Conservation (phyloP, 2,113 vertebrate genomes). For the Fukomys damarensis region DNA sequence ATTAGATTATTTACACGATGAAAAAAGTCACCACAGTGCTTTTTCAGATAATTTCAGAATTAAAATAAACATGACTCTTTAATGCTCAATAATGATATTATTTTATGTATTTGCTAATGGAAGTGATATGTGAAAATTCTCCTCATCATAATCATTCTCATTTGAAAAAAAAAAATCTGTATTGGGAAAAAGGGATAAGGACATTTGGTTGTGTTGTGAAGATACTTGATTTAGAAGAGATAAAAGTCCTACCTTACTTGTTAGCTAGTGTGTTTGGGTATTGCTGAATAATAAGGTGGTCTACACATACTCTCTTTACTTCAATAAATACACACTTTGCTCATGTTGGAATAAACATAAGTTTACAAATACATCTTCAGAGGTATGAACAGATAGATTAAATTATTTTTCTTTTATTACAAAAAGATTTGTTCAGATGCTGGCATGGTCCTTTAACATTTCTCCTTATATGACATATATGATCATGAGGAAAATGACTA, state of each 20-base stretch:
- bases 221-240: neutral
- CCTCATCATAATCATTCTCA: neutral
- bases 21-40: neutral
- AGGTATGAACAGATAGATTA: too few species aligned
- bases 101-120: neutral
- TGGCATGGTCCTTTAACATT: neutral
- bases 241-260: neutral
- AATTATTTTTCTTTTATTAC: neutral
- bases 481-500: neutral
- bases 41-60: neutral
- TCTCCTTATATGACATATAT: neutral
- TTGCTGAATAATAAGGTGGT: neutral
- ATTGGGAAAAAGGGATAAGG: neutral
- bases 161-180: neutral
- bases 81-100: neutral
- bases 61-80: neutral
- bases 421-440: neutral
- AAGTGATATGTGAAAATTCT: neutral
- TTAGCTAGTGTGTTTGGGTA: neutral
- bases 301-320: neutral
- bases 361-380: neutral
- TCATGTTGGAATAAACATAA: neutral
- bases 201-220: neutral
- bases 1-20: neutral
- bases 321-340: neutral